Conservation (phyloP, 2,113 vertebrate species). For the Verasper variegatus region DNA sequence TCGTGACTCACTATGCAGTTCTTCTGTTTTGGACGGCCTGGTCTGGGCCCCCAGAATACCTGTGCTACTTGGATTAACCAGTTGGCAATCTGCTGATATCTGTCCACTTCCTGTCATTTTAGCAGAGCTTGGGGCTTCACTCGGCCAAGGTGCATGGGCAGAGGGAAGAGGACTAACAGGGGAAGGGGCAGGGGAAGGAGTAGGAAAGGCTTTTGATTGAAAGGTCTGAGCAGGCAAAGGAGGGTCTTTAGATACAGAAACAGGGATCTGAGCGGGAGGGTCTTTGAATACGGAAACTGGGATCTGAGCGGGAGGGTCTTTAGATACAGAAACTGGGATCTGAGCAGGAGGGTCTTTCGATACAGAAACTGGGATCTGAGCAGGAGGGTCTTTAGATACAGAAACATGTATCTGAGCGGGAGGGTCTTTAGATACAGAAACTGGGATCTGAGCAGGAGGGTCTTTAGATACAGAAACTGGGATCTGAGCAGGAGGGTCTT, state of each 20-base stretch:
- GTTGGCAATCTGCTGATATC: slow-evolving; percentile 33
- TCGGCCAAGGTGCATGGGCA: slow-evolving; percentile 15
- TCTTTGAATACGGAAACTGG: background rate
- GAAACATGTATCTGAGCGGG: background rate
- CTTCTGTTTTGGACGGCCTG: slow-evolving; percentile 43
- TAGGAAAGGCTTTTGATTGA: slow-evolving; percentile 1
- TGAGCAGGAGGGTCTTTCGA: slow-evolving; percentile 10
- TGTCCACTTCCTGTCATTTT: slow-evolving; percentile 53
- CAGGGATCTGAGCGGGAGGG: background rate
- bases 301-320: background rate
- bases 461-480: slow-evolving; percentile 15
- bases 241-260: background rate
- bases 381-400: slow-evolving; percentile 2
- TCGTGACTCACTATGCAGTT: slow-evolving; percentile 44
- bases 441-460: background rate
- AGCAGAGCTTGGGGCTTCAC: slow-evolving; percentile 72
- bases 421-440: slow-evolving; percentile 8
- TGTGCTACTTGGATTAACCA: slow-evolving; percentile 33
- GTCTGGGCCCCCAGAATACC: slow-evolving; percentile 10
- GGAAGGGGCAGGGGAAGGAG: slow-evolving; percentile 6
- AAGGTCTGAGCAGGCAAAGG: background rate
- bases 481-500: slow-evolving; percentile 2
- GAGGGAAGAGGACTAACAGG: slow-evolving; percentile 27
- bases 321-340: background rate
- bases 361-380: background rate